A percentile compares a stretch with the other conserved stretches of the same genome.
phyloP scores from a whole-genome alignment of 2,888 invertebrate genomes.

The Torymus tubicola region DNA sequence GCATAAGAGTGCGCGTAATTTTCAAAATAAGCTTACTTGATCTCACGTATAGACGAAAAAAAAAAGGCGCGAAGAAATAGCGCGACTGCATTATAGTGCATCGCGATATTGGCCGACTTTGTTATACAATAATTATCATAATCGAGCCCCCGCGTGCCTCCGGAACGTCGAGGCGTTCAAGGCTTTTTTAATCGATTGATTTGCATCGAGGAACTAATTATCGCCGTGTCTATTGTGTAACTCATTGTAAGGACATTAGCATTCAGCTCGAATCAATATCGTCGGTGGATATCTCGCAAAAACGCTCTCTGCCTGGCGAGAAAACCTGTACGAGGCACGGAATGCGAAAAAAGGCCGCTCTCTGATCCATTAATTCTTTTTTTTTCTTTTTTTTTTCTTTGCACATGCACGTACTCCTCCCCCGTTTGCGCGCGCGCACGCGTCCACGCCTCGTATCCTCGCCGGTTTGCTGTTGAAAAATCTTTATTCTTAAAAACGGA shows the following conservation, averaged over 20 bases:
- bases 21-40: neutral
- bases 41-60: slow-evolving; percentile 8
- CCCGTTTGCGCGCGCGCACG: no score
- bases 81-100: neutral
- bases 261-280: slow-evolving; percentile 55
- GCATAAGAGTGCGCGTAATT: slow-evolving; percentile 21
- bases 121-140: slow-evolving; percentile 63
- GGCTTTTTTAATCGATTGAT: slow-evolving; percentile 65
- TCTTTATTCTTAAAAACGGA: slow-evolving; percentile 10
- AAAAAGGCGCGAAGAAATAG: slow-evolving; percentile 12
- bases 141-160: slow-evolving; percentile 65
- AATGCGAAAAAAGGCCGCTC: slow-evolving; percentile 22
- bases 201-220: slow-evolving; percentile 70
- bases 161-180: slow-evolving; percentile 63
- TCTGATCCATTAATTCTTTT: slow-evolving; percentile 30
- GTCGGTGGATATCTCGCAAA: slow-evolving; percentile 17
- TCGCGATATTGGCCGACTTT: slow-evolving; percentile 42
- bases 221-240: slow-evolving; percentile 63
- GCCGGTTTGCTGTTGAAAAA: neutral
- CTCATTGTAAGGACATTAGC: slow-evolving; percentile 63
- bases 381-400: neutral
- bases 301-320: slow-evolving; percentile 20
- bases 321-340: slow-evolving; percentile 25
- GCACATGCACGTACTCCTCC: neutral
- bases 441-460: neutral